These are phyloP conservation scores for Nesoenas mayeri DNA, from an alignment of 2,113 vertebrate species.

Conservation along the genomic window DNA sequence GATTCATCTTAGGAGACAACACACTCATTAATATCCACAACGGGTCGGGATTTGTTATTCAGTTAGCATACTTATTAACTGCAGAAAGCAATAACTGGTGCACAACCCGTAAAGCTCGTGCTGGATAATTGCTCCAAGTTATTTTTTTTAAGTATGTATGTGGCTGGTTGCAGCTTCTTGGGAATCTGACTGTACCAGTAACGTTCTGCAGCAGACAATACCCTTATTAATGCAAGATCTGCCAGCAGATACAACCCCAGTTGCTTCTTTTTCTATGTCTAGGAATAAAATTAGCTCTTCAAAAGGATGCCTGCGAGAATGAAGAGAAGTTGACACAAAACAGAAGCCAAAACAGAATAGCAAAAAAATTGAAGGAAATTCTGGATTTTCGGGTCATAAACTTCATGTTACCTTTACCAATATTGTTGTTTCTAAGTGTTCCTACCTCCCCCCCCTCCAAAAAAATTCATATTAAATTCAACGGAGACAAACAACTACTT, in stretches of 20 bases:
- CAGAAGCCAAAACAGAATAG: background rate
- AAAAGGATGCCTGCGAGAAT: background rate
- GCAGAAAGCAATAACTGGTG: background rate
- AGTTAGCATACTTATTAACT: background rate
- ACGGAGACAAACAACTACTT: background rate
- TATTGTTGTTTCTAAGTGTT: background rate
- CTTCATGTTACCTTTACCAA: background rate
- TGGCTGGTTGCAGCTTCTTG: accelerated
- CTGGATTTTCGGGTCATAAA: background rate
- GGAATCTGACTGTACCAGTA: background rate
- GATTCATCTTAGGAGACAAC: background rate
- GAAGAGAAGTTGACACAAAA: background rate
- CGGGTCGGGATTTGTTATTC: background rate
- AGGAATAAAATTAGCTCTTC: background rate
- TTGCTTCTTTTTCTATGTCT: background rate
- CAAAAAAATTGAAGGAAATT: background rate
- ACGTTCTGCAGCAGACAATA: background rate
- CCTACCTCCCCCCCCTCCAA: background rate
- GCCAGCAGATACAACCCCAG: background rate
- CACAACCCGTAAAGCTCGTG: background rate
- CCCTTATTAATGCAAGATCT: background rate
- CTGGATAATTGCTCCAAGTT: background rate
- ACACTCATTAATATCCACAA: background rate
- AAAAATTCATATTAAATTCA: background rate
- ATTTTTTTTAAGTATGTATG: background rate